These are phyloP conservation scores for Pseudorhombus dupliciocellatus DNA, from an alignment of 2,113 vertebrate genomes.

Conservation along the genomic window DNA sequence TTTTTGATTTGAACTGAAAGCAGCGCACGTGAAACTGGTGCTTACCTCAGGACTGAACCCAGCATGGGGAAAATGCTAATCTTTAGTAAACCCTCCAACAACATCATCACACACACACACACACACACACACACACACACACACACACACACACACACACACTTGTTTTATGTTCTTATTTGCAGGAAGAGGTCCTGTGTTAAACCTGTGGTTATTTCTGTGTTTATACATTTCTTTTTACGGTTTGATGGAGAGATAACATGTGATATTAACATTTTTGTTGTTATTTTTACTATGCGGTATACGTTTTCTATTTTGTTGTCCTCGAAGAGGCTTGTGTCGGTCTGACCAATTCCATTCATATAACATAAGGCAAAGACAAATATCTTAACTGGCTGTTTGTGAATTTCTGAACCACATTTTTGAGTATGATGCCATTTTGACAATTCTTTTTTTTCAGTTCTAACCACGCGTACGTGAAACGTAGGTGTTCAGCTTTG, in stretches of 20 bases:
- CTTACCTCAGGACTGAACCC: conserved; percentile 85
- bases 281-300: conserved; percentile 59
- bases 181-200: conserved; percentile 65
- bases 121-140: conserved; percentile 35
- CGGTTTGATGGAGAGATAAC: conserved; percentile 60
- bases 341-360: conserved; percentile 51
- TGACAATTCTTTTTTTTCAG: conserved; percentile 29
- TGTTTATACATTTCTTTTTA: conserved; percentile 72
- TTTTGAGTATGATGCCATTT: conserved; percentile 14
- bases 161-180: conserved; percentile 25
- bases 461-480: conserved; percentile 13
- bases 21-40: conserved; percentile 77
- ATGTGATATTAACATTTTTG: conserved; percentile 72
- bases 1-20: conserved; percentile 67
- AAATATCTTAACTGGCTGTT: conserved; percentile 44
- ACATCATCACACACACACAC: conserved; percentile 32
- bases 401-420: conserved; percentile 46
- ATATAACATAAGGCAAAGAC: conserved; percentile 41
- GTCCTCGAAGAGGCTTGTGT: conserved; percentile 66
- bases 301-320: conserved; percentile 65
- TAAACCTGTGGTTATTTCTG: conserved; percentile 80
- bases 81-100: conserved; percentile 65
- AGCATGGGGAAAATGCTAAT: conserved; percentile 72
- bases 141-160: conserved; percentile 31
- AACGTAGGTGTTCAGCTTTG: conserved; percentile 19